Evolutionary conservation across 1,140 invertebrate species (phyloP), one percentile per base, ranked within the genome.

Genomic region (Trialeurodes vaporariorum): DNA sequence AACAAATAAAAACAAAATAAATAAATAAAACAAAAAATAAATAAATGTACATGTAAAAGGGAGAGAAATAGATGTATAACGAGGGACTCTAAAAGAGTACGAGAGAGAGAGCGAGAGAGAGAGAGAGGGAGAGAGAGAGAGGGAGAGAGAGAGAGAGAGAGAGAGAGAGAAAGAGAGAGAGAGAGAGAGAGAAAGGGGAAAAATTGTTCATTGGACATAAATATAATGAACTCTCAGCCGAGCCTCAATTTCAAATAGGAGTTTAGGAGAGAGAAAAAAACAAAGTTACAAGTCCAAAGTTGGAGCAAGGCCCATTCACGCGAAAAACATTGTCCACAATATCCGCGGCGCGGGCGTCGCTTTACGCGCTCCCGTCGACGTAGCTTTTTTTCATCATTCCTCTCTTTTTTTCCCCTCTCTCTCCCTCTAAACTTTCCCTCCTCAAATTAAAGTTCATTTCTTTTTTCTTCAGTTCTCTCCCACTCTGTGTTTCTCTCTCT

Each of bases 321-420:
- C 25, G 27, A 25, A 63, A 23, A 63, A 63, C 34, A 9, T 49
- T 49, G 34, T 49, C 34, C 34, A 49, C 34, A 49, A 17, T 9
- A 17, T 17, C 17, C 34, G 34, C 17, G 5, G 34, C 34, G 34
- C 5, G 34, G 34, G 34, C 34, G 5, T 49, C 5, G 17, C 5
- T 49, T 49, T 17, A 5, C 34, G 5, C 34, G 34, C 34, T 17
- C 34, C 34, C 34, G 34, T 49, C 34, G 34, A 17, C 34, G n/a
- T n/a, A n/a, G n/a, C n/a, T n/a, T n/a, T n/a, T n/a, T n/a, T 49
- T 17, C 34, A 49, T 49, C 34, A 49, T 49, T 17, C 34, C 34
- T 9, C 64, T 58, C 64, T 76, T 76, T 74, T 74, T 72, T 69
- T 70, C 71, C 70, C 71, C 71, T 71, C 22, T 61, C 22, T 61